Evolutionary conservation across 2,888 invertebrate genomes (phyloP), one percentile per base, ranked within the genome.

Genomic region (Erebia aethiops): DNA sequence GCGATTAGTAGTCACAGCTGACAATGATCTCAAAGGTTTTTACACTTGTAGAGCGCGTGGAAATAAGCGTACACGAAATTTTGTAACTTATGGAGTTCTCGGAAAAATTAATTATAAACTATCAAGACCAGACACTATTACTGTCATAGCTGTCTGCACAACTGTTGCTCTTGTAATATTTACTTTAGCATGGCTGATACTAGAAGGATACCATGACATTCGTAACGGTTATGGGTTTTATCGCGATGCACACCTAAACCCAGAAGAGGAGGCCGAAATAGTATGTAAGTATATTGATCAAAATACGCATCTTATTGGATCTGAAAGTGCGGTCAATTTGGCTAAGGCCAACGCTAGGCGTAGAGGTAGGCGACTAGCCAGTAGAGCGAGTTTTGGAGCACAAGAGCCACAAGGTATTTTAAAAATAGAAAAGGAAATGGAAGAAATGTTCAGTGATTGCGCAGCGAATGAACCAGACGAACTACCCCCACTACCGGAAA

Each of bases 1-100:
- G 2, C 84, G 85, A 72, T 82, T 92, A 10, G 78, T 85, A 2
- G 85, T 90, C 1, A 79, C 84, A 67, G 86, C 84, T 3, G 82
- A 87, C 65, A 86, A 87, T 61, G 86, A 91, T 62, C 78, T 88
- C 8, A 80, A 87, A 79, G 91, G 92, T 2, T 92, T 91, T 76
- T 92, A 91, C 71, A 92, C 92, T 4, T 93, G 92, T 74, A 82
- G 92, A 62, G 86, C 86, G 1, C 86, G 87, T 71, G 80, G 77
- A 54, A 85, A 85, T 56, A 87, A 81, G 66, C 79, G 78, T 1
- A 89, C 88, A 10, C 82, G 78, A 18, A 93, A 92, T 74, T 81
- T 92, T 16, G 84, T 92, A 13, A 92, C 92, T 1, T 92, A 91
- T 67, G 92, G 91, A n/a, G 87, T 92, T 2, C 52, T 90, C 9